These are phyloP conservation scores for Manis pentadactyla DNA, from an alignment of 2,797 vertebrate species.

Conservation along the genomic window DNA sequence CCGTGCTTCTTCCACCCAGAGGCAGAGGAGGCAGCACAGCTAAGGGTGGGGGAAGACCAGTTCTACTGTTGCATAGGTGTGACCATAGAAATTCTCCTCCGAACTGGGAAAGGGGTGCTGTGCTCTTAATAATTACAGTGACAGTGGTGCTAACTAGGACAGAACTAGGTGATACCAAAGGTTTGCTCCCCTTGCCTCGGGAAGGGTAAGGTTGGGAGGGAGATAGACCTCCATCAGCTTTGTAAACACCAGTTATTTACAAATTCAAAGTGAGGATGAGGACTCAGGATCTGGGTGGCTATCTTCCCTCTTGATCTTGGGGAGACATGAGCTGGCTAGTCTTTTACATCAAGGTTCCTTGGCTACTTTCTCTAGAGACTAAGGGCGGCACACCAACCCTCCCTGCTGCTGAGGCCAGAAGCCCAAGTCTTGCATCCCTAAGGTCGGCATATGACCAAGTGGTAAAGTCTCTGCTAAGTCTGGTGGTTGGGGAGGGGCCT, in stretches of 20 bases:
- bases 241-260: background rate
- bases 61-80: background rate
- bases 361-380: background rate
- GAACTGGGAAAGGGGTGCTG: background rate
- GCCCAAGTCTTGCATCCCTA: background rate
- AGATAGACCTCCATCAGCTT: background rate
- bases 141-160: background rate
- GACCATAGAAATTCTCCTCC: background rate
- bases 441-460: accelerated
- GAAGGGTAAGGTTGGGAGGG: background rate
- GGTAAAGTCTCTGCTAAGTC: background rate
- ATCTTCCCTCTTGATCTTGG: background rate
- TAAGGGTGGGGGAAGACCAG: background rate
- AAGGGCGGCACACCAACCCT: no score
- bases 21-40: background rate
- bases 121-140: background rate
- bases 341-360: background rate
- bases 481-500: background rate
- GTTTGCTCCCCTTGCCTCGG: background rate
- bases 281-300: background rate
- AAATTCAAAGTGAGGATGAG: background rate
- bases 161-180: background rate
- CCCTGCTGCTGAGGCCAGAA: background rate
- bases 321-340: background rate
- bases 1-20: background rate